Evolutionary conservation across 2,888 invertebrate species (phyloP), one percentile per base, ranked within the genome.

Genomic region (Phlogophora meticulosa): DNA sequence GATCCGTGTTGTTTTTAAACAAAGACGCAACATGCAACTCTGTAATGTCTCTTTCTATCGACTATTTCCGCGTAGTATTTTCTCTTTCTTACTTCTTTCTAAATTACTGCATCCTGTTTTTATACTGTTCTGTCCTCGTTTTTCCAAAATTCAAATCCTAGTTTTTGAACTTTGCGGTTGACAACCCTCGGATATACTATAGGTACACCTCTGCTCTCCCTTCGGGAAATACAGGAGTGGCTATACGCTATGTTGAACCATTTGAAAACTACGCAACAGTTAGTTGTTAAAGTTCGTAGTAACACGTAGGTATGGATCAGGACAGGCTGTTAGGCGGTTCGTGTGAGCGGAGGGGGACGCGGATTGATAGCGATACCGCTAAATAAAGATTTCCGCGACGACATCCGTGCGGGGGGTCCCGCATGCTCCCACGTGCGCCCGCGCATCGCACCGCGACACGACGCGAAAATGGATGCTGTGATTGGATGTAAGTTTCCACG

Each of bases 311-410:
- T 64, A 51, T 28, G 28, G 76, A 43, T 43, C 38, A 43, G 55
- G 48, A 43, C 62, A 75, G 63, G 77, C 74, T 81, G 82, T 74
- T 66, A 56, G 22, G 61, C 77, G 74, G 86, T 87, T 88, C 93
- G 94, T 94, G 94, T 93, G 94, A 93, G 90, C 92, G 88, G 86
- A 90, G 93, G 94, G 87, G 85, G 79, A 69, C 82, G 85, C 89
- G 88, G 85, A 87, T 87, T 89, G 91, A 92, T 93, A 90, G 91
- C 91, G 92, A 90, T 93, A 89, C 89, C 87, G 87, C 91, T 94
- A 94, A 95, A 94, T 95, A 92, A 94, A 95, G 95, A 95, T 94
- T 91, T 95, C 95, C 95, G 94, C 81, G 91, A 79, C 83, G 83
- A 89, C 94, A 93, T 94, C 94, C 94, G 94, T 87, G 90, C 91